Percentiles rank a stretch among this genome's conserved stretches.
phyloP scores from a whole-genome alignment of 2,888 invertebrate species.

The Oxystoma pomonae region DNA sequence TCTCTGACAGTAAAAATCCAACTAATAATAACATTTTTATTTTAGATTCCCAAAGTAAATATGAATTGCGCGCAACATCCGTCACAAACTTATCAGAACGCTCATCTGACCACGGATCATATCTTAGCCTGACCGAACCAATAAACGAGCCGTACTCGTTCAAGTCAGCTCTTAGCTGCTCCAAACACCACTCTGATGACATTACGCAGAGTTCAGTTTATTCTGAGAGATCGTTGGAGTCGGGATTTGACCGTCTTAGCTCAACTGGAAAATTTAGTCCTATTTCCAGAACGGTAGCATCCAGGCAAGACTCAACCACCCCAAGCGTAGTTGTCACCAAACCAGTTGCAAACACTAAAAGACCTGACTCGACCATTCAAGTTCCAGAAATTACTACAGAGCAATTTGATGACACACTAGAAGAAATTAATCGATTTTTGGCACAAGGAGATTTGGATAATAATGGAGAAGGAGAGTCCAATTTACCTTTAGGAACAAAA shows the following conservation, averaged over 20 bases:
- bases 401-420: conserved; percentile 15
- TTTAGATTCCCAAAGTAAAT: no score
- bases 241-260: not conserved
- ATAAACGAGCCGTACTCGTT: not conserved
- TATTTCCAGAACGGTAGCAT: not conserved
- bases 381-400: conserved; percentile 9
- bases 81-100: no score
- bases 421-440: conserved; percentile 18
- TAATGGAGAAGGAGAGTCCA: not conserved
- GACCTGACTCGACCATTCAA: not conserved
- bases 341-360: not conserved
- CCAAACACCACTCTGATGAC: not conserved
- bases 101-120: no score
- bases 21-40: no score
- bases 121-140: no score
- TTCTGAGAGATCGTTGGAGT: not conserved
- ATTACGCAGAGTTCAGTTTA: not conserved
- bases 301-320: not conserved
- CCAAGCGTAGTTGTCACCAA: not conserved
- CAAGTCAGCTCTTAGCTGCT: not conserved
- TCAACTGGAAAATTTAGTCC: not conserved
- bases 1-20: no score
- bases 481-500: not conserved
- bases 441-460: conserved; percentile 2
- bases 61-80: no score